Base-by-base conservation (phyloP, 2,113 vertebrate genomes). In the Stegastes partitus region DNA sequence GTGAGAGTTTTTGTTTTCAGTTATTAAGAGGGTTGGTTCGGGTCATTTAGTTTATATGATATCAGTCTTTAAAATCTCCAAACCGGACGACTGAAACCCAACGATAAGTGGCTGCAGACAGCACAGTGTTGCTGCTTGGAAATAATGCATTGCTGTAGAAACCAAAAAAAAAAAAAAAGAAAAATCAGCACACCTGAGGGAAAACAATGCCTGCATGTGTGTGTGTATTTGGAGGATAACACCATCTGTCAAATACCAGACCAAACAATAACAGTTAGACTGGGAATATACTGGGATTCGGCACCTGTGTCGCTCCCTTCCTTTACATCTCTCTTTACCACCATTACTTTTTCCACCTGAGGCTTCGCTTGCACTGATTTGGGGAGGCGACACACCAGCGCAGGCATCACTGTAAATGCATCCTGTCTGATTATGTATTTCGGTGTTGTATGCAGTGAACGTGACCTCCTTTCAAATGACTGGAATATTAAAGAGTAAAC, bases 381-480 rank as follows among this genome's bases (percentile, higher is more conserved):
- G 14, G 61, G 14, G 14, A 57, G 14, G 65, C 70, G 90, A 90
- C 86, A 89, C 70, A 87, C 34, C 22, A 0, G 57, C 31, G 34
- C 83, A 71, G 79, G 67, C 74, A 26, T 85, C 84, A 77, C 72
- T 69, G 73, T 82, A 76, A 90, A 89, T 70, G 76, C 69, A 73
- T 85, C 83, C 81, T 74, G 84, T 78, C 79, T 90, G 87, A 81
- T 87, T 86, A 42, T 82, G 77, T 81, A 16, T 77, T 51, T 81
- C 31, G 66, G 69, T 82, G 75, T 82, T 66, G 31, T 9, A 28
- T 49, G 57, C 76, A 0, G 70, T 5, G 72, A 80, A 82, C 68
- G 79, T 91, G 90, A 89, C 83, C 87, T 90, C 85, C 66, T 87
- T 92, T 90, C 82, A 88, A 89, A 90, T 82, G 85, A 91, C 68